Conservation (phyloP, 2,797 vertebrate genomes). For the Cyprinodon diabolis region DNA sequence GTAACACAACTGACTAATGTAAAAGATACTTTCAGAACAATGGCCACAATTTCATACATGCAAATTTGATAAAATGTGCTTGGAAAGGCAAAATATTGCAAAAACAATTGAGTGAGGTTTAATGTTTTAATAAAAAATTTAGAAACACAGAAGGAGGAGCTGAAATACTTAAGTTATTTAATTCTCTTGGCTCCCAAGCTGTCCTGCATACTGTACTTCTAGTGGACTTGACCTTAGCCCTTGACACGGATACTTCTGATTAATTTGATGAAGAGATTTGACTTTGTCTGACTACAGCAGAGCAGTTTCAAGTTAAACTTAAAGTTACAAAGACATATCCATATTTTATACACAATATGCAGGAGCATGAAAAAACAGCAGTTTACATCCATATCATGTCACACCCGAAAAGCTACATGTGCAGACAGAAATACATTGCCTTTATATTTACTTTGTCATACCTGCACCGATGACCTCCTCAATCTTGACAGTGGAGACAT, state of each 20-base stretch:
- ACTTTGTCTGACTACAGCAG: slow-evolving; percentile 37
- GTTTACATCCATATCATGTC: slow-evolving; percentile 1
- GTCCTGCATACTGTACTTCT: slow-evolving; percentile 65
- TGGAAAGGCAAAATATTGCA: slow-evolving; percentile 19
- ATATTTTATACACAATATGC: neutral
- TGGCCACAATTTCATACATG: slow-evolving; percentile 15
- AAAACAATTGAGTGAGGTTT: slow-evolving; percentile 34
- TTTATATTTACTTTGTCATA: slow-evolving; percentile 56
- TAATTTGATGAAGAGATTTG: slow-evolving; percentile 23
- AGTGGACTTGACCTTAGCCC: slow-evolving; percentile 49
- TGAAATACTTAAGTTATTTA: slow-evolving; percentile 55
- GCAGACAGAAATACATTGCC: neutral
- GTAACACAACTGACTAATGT: neutral
- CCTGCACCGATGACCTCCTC: slow-evolving; percentile 99
- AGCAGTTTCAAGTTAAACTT: slow-evolving; percentile 25
- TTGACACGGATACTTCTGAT: slow-evolving; percentile 49
- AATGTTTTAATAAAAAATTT: slow-evolving; percentile 43
- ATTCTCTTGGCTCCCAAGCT: slow-evolving; percentile 58
- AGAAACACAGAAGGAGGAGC: slow-evolving; percentile 37
- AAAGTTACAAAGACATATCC: slow-evolving; percentile 18
- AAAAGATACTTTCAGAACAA: slow-evolving; percentile 9
- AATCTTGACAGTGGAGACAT: slow-evolving; percentile 98
- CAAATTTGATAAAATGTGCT: slow-evolving; percentile 22
- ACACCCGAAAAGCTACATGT: neutral
- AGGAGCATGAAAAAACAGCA: neutral